Evolutionary conservation across 2,113 vertebrate species (phyloP).

Genomic region (Smithornis capensis): DNA sequence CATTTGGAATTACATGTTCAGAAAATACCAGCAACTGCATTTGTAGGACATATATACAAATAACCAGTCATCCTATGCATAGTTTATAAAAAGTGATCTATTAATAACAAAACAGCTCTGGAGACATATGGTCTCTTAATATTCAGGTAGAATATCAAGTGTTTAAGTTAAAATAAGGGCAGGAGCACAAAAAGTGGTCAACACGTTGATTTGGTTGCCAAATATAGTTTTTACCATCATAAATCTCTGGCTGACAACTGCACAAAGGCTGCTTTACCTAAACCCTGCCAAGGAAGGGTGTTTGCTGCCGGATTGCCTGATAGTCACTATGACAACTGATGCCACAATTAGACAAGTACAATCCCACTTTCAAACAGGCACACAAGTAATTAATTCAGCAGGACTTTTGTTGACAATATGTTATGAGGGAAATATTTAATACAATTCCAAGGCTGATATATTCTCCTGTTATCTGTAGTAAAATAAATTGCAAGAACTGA

Average conservation of each 20-base stretch:
- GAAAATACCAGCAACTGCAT: conserved; percentile 70
- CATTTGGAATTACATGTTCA: conserved; percentile 71
- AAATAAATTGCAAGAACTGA: conserved; percentile 74
- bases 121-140: conserved; percentile 73
- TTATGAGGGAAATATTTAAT: conserved; percentile 80
- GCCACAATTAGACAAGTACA: conserved; percentile 94
- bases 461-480: conserved; percentile 73
- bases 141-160: conserved; percentile 80
- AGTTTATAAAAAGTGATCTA: conserved; percentile 83
- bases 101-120: conserved; percentile 77
- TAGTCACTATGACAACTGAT: conserved; percentile 94
- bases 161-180: conserved; percentile 87
- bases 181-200: conserved; percentile 82
- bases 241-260: conserved; percentile 93
- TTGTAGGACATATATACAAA: conserved; percentile 75
- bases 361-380: conserved; percentile 89
- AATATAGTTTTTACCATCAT: conserved; percentile 92
- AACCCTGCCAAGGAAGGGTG: conserved; percentile 89
- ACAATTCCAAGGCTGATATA: conserved; percentile 73
- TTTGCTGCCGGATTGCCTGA: conserved; percentile 90
- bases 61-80: conserved; percentile 68
- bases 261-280: conserved; percentile 88
- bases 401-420: conserved; percentile 80
- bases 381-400: conserved; percentile 89
- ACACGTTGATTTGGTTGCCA: conserved; percentile 88